Evolutionary conservation across 2,888 invertebrate genomes (phyloP).

Genomic region (Acheta domesticus): DNA sequence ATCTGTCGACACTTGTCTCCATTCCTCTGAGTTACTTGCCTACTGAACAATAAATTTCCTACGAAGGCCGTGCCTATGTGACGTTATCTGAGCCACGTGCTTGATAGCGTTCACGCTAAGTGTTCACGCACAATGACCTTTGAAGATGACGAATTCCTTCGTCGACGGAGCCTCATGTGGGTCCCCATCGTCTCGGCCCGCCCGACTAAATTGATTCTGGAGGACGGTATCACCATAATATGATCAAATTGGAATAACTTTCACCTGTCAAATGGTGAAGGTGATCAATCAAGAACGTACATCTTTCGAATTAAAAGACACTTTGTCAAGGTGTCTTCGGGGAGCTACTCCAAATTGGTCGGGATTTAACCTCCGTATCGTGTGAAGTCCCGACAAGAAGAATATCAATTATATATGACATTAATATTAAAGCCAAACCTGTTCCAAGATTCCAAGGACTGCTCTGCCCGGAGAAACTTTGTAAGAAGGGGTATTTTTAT

Average conservation of each 20-base stretch:
- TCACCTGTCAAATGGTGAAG: not conserved
- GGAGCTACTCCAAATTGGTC: not conserved
- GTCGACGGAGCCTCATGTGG: too few species aligned
- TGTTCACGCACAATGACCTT: too few species aligned
- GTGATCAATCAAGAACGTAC: not conserved
- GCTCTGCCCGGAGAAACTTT: too few species aligned
- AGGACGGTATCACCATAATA: conserved; percentile 18
- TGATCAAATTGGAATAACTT: conserved; percentile 18
- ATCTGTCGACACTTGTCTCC: too few species aligned
- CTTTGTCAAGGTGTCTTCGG: not conserved
- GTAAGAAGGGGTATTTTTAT: too few species aligned
- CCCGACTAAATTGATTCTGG: not conserved
- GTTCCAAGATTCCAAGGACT: not conserved
- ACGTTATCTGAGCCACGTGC: too few species aligned
- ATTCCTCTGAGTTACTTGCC: too few species aligned
- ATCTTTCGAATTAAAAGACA: conserved; percentile 7
- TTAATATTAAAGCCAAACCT: not conserved
- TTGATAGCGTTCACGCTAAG: too few species aligned
- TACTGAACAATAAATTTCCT: too few species aligned
- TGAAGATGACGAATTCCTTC: too few species aligned
- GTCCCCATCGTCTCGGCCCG: too few species aligned
- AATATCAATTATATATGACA: conserved; percentile 3
- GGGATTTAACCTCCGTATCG: not conserved
- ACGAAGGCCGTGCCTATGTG: too few species aligned
- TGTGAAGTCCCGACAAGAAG: not conserved